Conservation (phyloP, 2,888 invertebrate genomes). For the Athalia cordata region DNA sequence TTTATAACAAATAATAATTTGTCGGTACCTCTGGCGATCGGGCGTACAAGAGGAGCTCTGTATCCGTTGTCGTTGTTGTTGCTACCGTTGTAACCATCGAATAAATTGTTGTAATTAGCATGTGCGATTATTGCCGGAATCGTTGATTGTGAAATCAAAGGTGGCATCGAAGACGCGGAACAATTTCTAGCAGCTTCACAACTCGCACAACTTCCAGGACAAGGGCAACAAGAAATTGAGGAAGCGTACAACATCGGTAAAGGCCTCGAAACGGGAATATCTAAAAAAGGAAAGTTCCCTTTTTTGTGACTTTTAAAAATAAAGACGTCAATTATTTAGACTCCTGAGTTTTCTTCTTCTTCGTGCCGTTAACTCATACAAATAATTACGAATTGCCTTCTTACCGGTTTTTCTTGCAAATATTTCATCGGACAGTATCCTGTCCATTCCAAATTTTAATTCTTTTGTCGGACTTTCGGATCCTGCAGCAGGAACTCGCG, state of each 20-base stretch:
- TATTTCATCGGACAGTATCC: slow-evolving; percentile 78
- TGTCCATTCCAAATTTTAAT: slow-evolving; percentile 83
- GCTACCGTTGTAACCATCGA: slow-evolving; percentile 55
- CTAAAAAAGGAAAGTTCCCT: slow-evolving; percentile 48
- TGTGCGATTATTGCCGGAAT: slow-evolving; percentile 45
- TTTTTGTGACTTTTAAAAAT: too few species aligned
- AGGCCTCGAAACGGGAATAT: slow-evolving; percentile 52
- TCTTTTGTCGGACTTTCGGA: slow-evolving; percentile 55
- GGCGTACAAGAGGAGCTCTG: slow-evolving; percentile 63
- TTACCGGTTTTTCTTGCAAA: slow-evolving; percentile 57
- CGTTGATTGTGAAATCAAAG: slow-evolving; percentile 48
- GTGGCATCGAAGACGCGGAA: slow-evolving; percentile 42
- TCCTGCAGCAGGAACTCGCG: slow-evolving; percentile 47
- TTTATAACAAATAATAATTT: not conserved
- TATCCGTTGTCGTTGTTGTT: slow-evolving; percentile 53
- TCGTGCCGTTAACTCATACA: too few species aligned
- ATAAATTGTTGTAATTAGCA: slow-evolving; percentile 50
- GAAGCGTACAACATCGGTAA: slow-evolving; percentile 55
- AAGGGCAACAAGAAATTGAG: slow-evolving; percentile 58
- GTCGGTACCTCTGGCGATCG: slow-evolving; percentile 61
- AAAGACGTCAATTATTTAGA: too few species aligned
- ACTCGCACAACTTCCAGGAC: slow-evolving; percentile 58
- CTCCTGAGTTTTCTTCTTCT: not conserved
- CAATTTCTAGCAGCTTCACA: slow-evolving; percentile 58
- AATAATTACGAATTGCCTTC: not conserved